phyloP scores from a whole-genome alignment of 1,140 invertebrate species.

The Pentalonia nigronervosa region DNA sequence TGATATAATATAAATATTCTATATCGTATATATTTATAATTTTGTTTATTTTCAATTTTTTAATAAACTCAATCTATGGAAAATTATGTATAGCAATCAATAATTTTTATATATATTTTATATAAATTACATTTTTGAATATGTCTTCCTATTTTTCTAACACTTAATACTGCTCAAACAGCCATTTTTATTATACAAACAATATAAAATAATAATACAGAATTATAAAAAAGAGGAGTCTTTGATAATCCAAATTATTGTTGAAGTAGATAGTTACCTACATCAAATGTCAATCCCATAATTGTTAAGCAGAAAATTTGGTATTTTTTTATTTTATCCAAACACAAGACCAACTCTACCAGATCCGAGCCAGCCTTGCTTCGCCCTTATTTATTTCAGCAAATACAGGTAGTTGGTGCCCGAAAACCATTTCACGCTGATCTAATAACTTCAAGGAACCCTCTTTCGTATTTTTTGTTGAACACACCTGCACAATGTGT shows the following conservation, averaged over 20 bases:
- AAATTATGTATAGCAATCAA: not conserved
- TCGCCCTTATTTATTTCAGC: conserved; percentile 28
- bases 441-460: not conserved
- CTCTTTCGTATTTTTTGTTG: not conserved
- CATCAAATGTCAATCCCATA: not conserved
- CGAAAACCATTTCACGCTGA: conserved; percentile 32
- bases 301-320: not conserved
- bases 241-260: not conserved
- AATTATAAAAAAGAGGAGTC: not conserved
- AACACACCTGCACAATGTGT: conserved; percentile 43
- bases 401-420: conserved; percentile 39
- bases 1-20: not conserved
- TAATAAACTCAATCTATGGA: not conserved
- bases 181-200: not conserved
- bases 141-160: not conserved
- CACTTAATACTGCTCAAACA: not conserved
- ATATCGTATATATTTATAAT: not conserved
- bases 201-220: not conserved
- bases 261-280: not conserved
- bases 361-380: not conserved
- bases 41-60: not conserved
- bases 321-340: not conserved
- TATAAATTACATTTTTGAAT: not conserved
- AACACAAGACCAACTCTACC: not conserved
- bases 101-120: not conserved